phyloP scores from a whole-genome alignment of 2,888 invertebrate species.

The Plagiodera versicolora region DNA sequence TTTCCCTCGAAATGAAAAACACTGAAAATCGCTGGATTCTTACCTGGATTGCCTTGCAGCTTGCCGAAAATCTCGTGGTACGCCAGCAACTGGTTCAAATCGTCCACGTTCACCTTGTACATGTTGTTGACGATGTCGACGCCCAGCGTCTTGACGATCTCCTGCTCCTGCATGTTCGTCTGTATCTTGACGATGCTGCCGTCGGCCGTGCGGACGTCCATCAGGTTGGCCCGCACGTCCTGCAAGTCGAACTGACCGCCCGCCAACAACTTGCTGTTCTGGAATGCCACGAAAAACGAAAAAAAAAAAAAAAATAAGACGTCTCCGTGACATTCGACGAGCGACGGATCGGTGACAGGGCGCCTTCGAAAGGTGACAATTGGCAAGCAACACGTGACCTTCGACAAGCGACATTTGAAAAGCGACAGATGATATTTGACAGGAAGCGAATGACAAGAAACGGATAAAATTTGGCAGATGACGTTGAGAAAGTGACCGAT shows the following conservation, averaged over 20 bases:
- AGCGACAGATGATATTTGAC: too few species aligned
- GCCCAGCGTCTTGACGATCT: conserved; percentile 62
- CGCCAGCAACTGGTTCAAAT: conserved; percentile 79
- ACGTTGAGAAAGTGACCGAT: too few species aligned
- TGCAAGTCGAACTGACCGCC: conserved; percentile 51
- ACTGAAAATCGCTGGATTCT: conserved; percentile 10
- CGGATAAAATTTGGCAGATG: too few species aligned
- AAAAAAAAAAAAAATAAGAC: too few species aligned
- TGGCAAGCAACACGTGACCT: too few species aligned
- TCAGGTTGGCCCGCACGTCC: conserved; percentile 57
- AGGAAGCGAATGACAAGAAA: too few species aligned
- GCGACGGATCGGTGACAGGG: too few species aligned
- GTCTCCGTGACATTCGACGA: too few species aligned
- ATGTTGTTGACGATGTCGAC: conserved; percentile 78
- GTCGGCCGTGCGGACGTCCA: conserved; percentile 68
- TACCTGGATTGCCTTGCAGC: conserved; percentile 58
- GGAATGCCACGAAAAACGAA: too few species aligned
- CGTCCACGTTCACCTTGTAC: conserved; percentile 77
- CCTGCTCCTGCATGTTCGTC: conserved; percentile 64
- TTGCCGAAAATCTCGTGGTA: conserved; percentile 86
- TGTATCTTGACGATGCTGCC: conserved; percentile 76
- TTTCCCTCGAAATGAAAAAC: background rate
- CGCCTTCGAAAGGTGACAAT: too few species aligned
- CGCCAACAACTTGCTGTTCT: conserved; percentile 56
- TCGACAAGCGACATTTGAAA: too few species aligned